Evolutionary conservation across 2,797 vertebrate species (phyloP).

Genomic region (Acanthurus tractus): DNA sequence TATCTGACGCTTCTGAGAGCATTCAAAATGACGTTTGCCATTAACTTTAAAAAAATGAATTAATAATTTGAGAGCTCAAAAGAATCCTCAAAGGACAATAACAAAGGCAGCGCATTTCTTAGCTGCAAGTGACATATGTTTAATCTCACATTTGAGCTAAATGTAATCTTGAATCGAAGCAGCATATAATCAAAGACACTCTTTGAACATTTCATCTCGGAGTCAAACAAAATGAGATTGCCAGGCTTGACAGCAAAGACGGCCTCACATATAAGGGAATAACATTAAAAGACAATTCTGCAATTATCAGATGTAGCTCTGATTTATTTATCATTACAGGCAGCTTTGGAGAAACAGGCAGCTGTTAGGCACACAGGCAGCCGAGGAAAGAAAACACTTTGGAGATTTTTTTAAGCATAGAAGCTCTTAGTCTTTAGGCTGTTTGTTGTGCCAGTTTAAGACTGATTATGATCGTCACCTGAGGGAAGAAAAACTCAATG

Average conservation of each 20-base stretch:
- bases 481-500: slow-evolving; percentile 27
- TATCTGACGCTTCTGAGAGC: slow-evolving; percentile 74
- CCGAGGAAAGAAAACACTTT: slow-evolving; percentile 49
- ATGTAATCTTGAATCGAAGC: slow-evolving; percentile 79
- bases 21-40: slow-evolving; percentile 79
- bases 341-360: slow-evolving; percentile 67
- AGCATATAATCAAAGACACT: slow-evolving; percentile 80
- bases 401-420: slow-evolving; percentile 37
- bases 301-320: slow-evolving; percentile 81
- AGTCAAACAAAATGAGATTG: slow-evolving; percentile 82
- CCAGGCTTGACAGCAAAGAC: slow-evolving; percentile 78
- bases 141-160: slow-evolving; percentile 82
- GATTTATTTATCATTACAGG: slow-evolving; percentile 82
- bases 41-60: slow-evolving; percentile 79
- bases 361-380: slow-evolving; percentile 59
- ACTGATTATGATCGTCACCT: slow-evolving; percentile 59
- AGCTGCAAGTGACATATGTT: slow-evolving; percentile 81
- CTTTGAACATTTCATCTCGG: slow-evolving; percentile 82
- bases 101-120: slow-evolving; percentile 78
- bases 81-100: slow-evolving; percentile 81
- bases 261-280: slow-evolving; percentile 80
- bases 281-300: slow-evolving; percentile 82
- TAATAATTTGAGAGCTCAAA: slow-evolving; percentile 73
- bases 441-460: slow-evolving; percentile 63
- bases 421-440: slow-evolving; percentile 54